These are phyloP conservation scores for Rhopalosiphum maidis DNA, from an alignment of 1,140 invertebrate species.

Conservation along the genomic window DNA sequence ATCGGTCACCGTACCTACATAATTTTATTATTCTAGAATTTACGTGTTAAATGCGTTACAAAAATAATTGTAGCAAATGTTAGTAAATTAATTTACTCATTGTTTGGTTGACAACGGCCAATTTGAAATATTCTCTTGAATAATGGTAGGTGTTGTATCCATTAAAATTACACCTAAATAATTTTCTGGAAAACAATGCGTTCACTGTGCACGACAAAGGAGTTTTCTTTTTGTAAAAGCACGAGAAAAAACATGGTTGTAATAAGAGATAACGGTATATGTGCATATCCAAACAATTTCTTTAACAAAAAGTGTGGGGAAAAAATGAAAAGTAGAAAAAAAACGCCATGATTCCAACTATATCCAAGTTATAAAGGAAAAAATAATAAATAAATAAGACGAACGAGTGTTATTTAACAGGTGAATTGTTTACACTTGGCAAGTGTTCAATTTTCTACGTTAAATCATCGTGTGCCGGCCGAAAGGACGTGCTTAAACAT, in stretches of 20 bases:
- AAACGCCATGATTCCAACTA: neutral
- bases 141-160: neutral
- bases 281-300: neutral
- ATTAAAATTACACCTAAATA: conserved; percentile 9
- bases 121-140: neutral
- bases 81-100: neutral
- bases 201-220: neutral
- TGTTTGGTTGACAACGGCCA: neutral
- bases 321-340: neutral
- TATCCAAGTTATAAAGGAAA: neutral
- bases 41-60: neutral
- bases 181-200: neutral
- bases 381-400: neutral
- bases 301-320: no score
- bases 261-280: neutral
- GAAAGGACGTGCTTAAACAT: neutral
- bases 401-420: neutral
- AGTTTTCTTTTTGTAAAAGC: neutral
- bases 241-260: neutral
- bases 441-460: neutral
- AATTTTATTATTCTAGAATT: neutral
- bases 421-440: conserved; percentile 30
- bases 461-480: neutral
- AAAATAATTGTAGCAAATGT: neutral
- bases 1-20: neutral